Percentiles rank a stretch among this genome's conserved stretches.
phyloP scores from a whole-genome alignment of 2,113 vertebrate genomes.

The Syngnathoides biaculeatus region DNA sequence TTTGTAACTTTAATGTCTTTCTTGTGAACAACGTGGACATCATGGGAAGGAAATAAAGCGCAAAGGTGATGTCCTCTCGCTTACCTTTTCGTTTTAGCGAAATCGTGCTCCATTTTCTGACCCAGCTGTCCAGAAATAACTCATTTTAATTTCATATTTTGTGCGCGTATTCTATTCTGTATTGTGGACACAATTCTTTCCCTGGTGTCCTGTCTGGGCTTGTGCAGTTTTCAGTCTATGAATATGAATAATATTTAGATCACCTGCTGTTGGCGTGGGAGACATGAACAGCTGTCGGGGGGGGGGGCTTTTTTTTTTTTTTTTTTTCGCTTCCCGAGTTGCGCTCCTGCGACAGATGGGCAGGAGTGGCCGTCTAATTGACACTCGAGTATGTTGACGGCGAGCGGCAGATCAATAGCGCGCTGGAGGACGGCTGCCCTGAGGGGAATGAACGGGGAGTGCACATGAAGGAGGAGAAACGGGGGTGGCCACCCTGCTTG shows the following conservation, averaged over 20 bases:
- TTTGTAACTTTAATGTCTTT: too few relatives aligned
- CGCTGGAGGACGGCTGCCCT: slow-evolving; percentile 49
- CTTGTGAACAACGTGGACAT: too few relatives aligned
- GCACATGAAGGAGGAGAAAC: slow-evolving; percentile 3
- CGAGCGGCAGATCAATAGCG: slow-evolving; percentile 64
- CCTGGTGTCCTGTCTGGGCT: background rate
- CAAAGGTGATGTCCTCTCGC: too few relatives aligned
- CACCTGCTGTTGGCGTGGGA: slow-evolving; percentile 25
- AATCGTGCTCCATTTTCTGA: too few relatives aligned
- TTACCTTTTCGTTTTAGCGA: too few relatives aligned
- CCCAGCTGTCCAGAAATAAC: too few relatives aligned
- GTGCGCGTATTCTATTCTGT: too few relatives aligned
- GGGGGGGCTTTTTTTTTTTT: slow-evolving; percentile 44
- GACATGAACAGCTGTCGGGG: slow-evolving; percentile 41
- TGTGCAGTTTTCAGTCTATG: background rate
- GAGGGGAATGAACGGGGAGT: slow-evolving; percentile 49
- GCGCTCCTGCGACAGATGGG: slow-evolving; percentile 50
- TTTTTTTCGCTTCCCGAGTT: background rate
- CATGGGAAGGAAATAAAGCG: too few relatives aligned
- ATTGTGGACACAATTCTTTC: too few relatives aligned
- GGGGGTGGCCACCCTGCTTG: slow-evolving; percentile 19
- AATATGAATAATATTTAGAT: background rate
- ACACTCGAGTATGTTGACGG: slow-evolving; percentile 64
- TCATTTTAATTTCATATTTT: too few relatives aligned
- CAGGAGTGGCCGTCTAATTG: slow-evolving; percentile 65